Evolutionary conservation across 2,888 invertebrate species (phyloP).

Genomic region (Caenorhabditis angaria): DNA sequence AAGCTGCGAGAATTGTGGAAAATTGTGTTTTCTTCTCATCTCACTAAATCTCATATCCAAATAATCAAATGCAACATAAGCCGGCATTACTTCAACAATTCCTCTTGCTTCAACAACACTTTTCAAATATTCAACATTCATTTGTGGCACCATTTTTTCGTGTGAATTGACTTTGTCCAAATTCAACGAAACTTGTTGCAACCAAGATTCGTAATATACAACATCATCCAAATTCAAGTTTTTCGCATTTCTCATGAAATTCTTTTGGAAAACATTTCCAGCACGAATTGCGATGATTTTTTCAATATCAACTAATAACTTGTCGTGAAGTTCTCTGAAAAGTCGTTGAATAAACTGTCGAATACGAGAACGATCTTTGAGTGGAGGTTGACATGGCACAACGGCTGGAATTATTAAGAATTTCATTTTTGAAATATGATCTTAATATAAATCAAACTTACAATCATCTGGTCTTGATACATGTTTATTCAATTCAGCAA

Average conservation of each 20-base stretch:
- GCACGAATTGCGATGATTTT: conserved; percentile 8
- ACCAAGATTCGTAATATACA: conserved; percentile 3
- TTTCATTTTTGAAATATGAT: background rate
- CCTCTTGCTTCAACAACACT: conserved; percentile 26
- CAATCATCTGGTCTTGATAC: conserved; percentile 48
- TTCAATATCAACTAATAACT: conserved; percentile 20
- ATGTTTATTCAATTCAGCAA: conserved; percentile 32
- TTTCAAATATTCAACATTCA: conserved; percentile 19
- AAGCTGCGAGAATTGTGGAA: conserved; percentile 6
- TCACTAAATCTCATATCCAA: conserved; percentile 3
- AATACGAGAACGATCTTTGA: background rate
- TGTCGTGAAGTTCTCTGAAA: background rate
- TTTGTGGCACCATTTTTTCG: conserved; percentile 18
- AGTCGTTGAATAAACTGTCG: conserved; percentile 8
- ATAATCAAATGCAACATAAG: conserved; percentile 18
- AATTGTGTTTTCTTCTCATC: background rate
- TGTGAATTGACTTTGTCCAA: conserved; percentile 25
- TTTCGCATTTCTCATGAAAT: conserved; percentile 14
- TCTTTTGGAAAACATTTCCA: background rate
- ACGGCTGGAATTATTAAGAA: conserved; percentile 20
- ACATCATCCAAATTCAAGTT: conserved; percentile 7
- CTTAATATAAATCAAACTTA: conserved; percentile 8
- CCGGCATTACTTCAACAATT: conserved; percentile 39
- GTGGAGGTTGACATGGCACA: conserved; percentile 8
- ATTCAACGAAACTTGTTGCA: conserved; percentile 18